Evolutionary conservation across 2,888 invertebrate species (phyloP).

Genomic region (Brenthis ino): DNA sequence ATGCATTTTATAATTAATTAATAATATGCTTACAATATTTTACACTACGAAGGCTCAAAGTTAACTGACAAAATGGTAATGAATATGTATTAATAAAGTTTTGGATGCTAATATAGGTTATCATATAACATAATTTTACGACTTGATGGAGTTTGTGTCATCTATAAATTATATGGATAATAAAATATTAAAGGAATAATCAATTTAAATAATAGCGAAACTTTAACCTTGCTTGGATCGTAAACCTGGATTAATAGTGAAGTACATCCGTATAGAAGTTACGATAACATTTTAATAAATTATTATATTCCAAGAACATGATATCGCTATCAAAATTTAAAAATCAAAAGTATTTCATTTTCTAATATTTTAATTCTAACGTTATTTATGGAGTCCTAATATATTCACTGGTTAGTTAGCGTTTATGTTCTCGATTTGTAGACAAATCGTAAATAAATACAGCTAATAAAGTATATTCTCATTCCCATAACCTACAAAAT

Average conservation of each 20-base stretch:
- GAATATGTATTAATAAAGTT: constrained; percentile 55
- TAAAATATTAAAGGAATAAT: constrained; percentile 56
- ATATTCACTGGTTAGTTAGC: too few relatives aligned
- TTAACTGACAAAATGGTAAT: constrained; percentile 67
- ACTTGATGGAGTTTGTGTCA: constrained; percentile 55
- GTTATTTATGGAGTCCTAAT: too few relatives aligned
- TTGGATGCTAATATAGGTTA: constrained; percentile 9
- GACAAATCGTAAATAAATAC: not conserved
- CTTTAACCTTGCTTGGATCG: constrained; percentile 53
- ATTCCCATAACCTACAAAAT: constrained; percentile 6
- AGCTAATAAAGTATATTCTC: not conserved
- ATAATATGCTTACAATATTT: constrained; percentile 57
- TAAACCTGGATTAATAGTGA: constrained; percentile 47
- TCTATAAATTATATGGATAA: constrained; percentile 62
- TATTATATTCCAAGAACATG: constrained; percentile 2
- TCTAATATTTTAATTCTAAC: too few relatives aligned
- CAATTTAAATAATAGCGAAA: constrained; percentile 53
- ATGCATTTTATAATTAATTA: constrained; percentile 66
- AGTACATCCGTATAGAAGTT: constrained; percentile 1
- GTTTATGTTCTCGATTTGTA: not conserved
- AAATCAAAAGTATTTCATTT: not conserved
- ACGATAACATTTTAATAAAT: constrained; percentile 4
- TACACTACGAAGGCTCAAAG: constrained; percentile 70
- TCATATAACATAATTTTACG: constrained; percentile 55
- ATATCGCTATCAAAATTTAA: constrained; percentile 1